Percentiles rank a stretch among this genome's conserved stretches.
These are phyloP conservation scores for Physocephala rufipes DNA, from an alignment of 2,888 invertebrate species.

Conservation along the genomic window DNA sequence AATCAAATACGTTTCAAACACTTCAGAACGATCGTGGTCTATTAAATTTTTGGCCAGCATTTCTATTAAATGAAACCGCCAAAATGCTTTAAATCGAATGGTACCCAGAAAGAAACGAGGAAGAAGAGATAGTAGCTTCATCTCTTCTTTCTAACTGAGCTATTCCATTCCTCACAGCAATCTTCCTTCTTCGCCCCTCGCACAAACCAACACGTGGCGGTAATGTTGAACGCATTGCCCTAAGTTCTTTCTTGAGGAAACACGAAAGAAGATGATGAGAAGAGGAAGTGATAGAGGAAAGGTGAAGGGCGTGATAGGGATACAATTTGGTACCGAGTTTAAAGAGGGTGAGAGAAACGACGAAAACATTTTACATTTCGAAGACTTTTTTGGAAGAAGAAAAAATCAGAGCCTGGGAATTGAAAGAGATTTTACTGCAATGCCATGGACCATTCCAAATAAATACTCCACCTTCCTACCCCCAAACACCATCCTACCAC, in stretches of 20 bases:
- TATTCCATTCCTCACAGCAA: background rate
- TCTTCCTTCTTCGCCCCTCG: background rate
- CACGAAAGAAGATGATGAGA: too few relatives aligned
- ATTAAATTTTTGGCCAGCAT: conserved; percentile 46
- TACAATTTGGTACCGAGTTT: too few relatives aligned
- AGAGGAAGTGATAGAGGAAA: background rate
- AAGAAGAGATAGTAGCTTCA: too few relatives aligned
- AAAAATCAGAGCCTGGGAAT: background rate
- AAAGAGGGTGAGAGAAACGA: too few relatives aligned
- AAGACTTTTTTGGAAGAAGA: background rate
- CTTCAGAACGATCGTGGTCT: conserved; percentile 54
- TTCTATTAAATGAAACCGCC: conserved; percentile 34
- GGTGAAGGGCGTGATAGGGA: too few relatives aligned
- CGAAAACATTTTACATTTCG: conserved; percentile 27
- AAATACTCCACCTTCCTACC: too few relatives aligned
- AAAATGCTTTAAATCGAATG: conserved; percentile 15
- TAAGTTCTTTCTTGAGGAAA: background rate
- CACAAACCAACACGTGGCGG: background rate
- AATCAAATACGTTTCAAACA: conserved; percentile 45
- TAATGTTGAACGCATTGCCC: background rate
- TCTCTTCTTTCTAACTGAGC: background rate
- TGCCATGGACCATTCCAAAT: too few relatives aligned
- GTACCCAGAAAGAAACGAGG: background rate
- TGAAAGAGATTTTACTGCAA: background rate
- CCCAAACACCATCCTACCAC: too few relatives aligned